Base-by-base conservation (phyloP, 2,888 invertebrate species). In the Sarcophaga variegata region DNA sequence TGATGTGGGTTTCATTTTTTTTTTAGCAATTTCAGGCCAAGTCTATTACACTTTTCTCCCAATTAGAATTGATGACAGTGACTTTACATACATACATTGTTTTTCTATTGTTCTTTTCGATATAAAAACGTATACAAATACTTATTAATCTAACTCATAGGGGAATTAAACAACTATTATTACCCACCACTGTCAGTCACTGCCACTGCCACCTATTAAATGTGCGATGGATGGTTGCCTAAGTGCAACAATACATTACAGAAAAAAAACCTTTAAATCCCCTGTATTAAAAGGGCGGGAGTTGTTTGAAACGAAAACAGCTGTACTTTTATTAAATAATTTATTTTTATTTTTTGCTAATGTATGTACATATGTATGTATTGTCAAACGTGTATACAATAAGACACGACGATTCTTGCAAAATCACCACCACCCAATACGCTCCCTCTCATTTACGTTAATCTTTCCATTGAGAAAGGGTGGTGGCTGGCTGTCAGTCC, bases 261-360 rank as follows among this genome's bases (percentile, higher is more conserved):
- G n/a, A 37, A 12, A 22, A 22, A 10, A 27, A n/a, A 83, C 74
- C 64, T 76, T 74, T 64, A 79, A 66, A 67, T 64, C 79, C 2
- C 37, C 37, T 37, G 10, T 37, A 2, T 37, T 37, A 37, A 25
- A 69, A 66, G 77, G 86, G 83, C 76, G 81, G 83, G 83, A 86
- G 86, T 81, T 81, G 83, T 63, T 75, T 75, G 83, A 86, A 37
- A 81, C 62, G 70, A 37, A 37, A 86, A 86, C 86, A 86, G 86
- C 86, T 86, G 83, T 83, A 86, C 83, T 83, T 81, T 86, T 74
- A 86, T 86, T 86, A 83, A 86, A 86, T 86, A 86, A 83, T 81
- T 81, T 78, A 83, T 79, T 76, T 82, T 8, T 27, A 25, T 25
- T 27, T 4, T 37, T 37, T 37, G 37, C 37, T 37, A 37, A 37